A percentile compares a stretch with the other conserved stretches of the same genome.
These are phyloP conservation scores for Microcebus griseorufus DNA, from an alignment of 2,113 vertebrate genomes.

Conservation along the genomic window DNA sequence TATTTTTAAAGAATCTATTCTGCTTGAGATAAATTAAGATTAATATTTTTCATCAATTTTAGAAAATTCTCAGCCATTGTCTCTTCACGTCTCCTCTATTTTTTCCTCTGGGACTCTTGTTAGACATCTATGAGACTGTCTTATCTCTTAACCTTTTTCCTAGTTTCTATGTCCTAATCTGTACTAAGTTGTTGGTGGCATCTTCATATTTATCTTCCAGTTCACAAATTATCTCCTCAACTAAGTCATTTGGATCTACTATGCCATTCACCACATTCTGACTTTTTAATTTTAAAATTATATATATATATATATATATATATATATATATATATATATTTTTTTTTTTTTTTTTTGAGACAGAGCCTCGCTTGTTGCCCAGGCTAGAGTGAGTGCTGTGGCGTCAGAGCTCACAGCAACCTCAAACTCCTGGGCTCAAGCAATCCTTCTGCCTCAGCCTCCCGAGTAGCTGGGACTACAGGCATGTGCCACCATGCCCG, in stretches of 20 bases:
- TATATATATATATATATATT: not conserved
- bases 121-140: not conserved
- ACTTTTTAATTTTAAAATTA: conserved; percentile 16
- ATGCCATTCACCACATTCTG: not conserved
- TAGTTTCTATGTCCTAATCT: not conserved
- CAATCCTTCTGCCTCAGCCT: no score
- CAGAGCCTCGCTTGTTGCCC: no score
- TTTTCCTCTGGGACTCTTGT: not conserved
- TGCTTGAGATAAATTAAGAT: not conserved
- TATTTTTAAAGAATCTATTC: not conserved
- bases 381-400: no score
- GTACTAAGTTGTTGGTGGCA: not conserved
- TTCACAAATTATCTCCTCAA: not conserved
- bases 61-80: not conserved
- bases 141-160: not conserved
- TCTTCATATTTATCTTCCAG: not conserved
- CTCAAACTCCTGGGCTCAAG: no score
- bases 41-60: not conserved
- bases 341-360: no score
- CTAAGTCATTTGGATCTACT: not conserved
- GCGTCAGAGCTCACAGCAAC: no score
- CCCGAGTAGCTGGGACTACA: no score
- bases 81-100: not conserved
- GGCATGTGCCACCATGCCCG: no score
- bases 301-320: not conserved